Percentiles rank a stretch among this genome's conserved stretches.
phyloP scores from a whole-genome alignment of 2,113 vertebrate species.

The Acrocephalus arundinaceus region DNA sequence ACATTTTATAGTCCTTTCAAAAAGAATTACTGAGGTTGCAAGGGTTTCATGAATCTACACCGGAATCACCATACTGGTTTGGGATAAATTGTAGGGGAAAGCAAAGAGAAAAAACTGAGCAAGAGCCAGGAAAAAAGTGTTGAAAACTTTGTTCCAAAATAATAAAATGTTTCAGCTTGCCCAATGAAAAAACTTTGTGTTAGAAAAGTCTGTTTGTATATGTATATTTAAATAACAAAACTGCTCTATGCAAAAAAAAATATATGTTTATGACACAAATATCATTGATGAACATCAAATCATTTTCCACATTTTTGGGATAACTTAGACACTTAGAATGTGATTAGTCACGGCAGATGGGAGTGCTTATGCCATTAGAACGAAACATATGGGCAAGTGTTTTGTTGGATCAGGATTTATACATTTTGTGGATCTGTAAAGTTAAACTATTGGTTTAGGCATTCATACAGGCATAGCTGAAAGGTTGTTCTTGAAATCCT shows the following conservation, averaged over 20 bases:
- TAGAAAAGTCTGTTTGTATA: neutral
- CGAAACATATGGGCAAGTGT: slow-evolving; percentile 30
- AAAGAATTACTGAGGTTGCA: neutral
- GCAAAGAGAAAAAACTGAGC: neutral
- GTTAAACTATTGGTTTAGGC: neutral
- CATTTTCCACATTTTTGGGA: neutral
- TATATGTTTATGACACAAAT: neutral
- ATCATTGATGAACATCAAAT: neutral
- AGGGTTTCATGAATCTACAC: neutral
- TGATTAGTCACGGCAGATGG: slow-evolving; percentile 37
- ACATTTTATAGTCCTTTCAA: neutral
- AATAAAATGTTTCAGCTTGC: neutral
- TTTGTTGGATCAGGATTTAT: slow-evolving; percentile 8
- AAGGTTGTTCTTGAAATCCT: neutral
- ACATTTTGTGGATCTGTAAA: neutral
- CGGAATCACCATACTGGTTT: neutral
- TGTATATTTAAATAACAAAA: neutral
- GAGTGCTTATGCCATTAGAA: slow-evolving; percentile 31
- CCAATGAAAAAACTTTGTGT: neutral
- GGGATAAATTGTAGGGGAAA: neutral
- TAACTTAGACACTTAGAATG: neutral
- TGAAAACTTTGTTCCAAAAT: neutral
- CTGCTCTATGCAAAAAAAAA: neutral
- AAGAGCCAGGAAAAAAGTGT: neutral
- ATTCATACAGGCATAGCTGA: neutral